phyloP scores from a whole-genome alignment of 2,888 invertebrate species.

The Acronicta alni region DNA sequence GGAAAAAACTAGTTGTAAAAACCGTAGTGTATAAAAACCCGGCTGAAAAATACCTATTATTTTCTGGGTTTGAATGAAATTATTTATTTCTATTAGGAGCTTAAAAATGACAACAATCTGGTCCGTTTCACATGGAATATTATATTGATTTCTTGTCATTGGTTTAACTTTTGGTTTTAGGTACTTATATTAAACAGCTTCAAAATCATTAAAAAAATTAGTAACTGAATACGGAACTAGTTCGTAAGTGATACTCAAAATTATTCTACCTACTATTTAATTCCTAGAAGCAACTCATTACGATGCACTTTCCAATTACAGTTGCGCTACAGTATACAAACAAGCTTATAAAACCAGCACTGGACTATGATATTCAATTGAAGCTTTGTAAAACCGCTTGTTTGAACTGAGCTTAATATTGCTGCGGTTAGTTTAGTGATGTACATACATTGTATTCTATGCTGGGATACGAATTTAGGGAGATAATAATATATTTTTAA shows the following conservation, averaged over 20 bases:
- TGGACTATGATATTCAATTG: slow-evolving; percentile 5
- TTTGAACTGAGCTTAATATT: slow-evolving; percentile 4
- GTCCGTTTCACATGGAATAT: no score
- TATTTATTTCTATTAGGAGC: no score
- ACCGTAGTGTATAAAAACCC: no score
- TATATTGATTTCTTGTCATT: no score
- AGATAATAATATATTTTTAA: no score
- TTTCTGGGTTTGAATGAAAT: no score
- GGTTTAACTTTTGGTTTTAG: no score
- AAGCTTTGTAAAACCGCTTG: neutral
- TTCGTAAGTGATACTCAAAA: slow-evolving; percentile 5
- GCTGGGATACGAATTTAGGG: neutral
- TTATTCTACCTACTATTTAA: slow-evolving; percentile 29
- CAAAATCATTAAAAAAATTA: neutral
- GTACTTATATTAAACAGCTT: no score
- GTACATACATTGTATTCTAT: neutral
- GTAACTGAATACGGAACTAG: slow-evolving; percentile 1
- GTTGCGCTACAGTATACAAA: slow-evolving; percentile 6
- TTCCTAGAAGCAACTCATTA: slow-evolving; percentile 38
- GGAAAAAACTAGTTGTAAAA: no score
- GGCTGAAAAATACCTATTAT: no score
- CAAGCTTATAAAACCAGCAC: slow-evolving; percentile 9
- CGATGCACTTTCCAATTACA: slow-evolving; percentile 30
- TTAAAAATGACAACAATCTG: no score
- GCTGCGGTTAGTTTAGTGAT: neutral